Evolutionary conservation across 1,140 invertebrate species (phyloP).

Genomic region (Pseudomyrmex dendroicus): DNA sequence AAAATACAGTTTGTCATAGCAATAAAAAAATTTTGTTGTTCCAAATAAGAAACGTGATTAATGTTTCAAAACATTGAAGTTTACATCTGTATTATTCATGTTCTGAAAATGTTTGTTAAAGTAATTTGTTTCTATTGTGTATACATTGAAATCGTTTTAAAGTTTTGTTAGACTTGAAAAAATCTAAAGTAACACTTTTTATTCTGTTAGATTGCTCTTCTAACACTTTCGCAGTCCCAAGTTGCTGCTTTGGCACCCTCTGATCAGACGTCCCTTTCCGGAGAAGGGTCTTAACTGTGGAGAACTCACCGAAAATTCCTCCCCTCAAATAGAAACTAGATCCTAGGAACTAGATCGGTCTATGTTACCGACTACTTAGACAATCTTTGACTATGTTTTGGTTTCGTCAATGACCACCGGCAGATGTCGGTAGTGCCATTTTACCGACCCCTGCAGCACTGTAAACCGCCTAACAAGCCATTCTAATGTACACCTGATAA

Average conservation of each 20-base stretch:
- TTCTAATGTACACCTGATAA: slow-evolving; percentile 50
- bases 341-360: slow-evolving; percentile 64
- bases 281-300: slow-evolving; percentile 57
- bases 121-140: too few relatives aligned
- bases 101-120: neutral
- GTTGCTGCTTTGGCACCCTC: slow-evolving; percentile 52
- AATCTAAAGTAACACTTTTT: slow-evolving; percentile 37
- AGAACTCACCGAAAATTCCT: slow-evolving; percentile 70
- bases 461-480: slow-evolving; percentile 39
- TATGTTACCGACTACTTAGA: slow-evolving; percentile 79
- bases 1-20: neutral
- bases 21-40: neutral
- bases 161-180: slow-evolving; percentile 22
- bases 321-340: slow-evolving; percentile 61
- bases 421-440: slow-evolving; percentile 78
- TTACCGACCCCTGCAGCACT: slow-evolving; percentile 71
- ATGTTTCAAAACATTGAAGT: slow-evolving; percentile 8
- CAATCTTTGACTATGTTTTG: slow-evolving; percentile 40
- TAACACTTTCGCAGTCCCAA: neutral
- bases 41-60: neutral
- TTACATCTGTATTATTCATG: neutral
- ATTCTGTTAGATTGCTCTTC: slow-evolving; percentile 6
- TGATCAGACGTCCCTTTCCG: slow-evolving; percentile 32
- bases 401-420: slow-evolving; percentile 59
- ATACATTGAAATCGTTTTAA: slow-evolving; percentile 28